phyloP scores from a whole-genome alignment of 2,113 vertebrate species.

The Gambusia holbrooki region DNA sequence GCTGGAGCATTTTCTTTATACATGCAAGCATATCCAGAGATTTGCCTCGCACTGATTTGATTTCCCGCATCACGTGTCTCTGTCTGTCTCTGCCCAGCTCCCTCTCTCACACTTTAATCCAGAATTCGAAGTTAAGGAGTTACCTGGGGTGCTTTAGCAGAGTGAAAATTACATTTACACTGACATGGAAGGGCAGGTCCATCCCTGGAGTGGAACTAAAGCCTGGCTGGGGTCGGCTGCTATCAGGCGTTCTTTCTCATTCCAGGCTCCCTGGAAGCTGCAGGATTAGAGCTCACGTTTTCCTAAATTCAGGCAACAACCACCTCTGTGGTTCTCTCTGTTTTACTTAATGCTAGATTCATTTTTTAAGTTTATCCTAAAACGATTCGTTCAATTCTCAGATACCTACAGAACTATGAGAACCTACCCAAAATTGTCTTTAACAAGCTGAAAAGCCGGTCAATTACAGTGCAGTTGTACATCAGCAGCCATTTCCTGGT shows the following conservation, averaged over 20 bases:
- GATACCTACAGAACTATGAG: background rate
- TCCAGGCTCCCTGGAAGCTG: slow-evolving; percentile 49
- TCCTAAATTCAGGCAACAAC: slow-evolving; percentile 17
- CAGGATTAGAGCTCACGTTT: slow-evolving; percentile 44
- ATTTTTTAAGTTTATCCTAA: background rate
- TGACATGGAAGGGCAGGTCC: slow-evolving; percentile 62
- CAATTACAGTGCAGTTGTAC: background rate
- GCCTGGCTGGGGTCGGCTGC: slow-evolving; percentile 40
- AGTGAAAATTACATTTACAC: slow-evolving; percentile 74
- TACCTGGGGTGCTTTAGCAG: slow-evolving; percentile 65
- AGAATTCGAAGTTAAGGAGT: slow-evolving; percentile 50
- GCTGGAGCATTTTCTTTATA: background rate
- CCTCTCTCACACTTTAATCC: slow-evolving; percentile 60
- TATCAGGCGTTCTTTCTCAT: slow-evolving; percentile 58
- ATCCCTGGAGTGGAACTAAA: slow-evolving; percentile 65
- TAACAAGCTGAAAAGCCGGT: background rate
- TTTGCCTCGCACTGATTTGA: slow-evolving; percentile 34
- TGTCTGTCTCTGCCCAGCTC: slow-evolving; percentile 26
- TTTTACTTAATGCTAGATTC: background rate
- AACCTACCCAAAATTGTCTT: background rate
- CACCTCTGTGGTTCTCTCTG: slow-evolving; percentile 8
- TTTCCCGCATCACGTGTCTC: slow-evolving; percentile 32
- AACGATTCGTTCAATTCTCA: background rate
- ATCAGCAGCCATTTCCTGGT: too few species aligned
- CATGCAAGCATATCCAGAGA: slow-evolving; percentile 4